Conservation (phyloP, 2,113 vertebrate genomes). For the Otolemur garnettii region DNA sequence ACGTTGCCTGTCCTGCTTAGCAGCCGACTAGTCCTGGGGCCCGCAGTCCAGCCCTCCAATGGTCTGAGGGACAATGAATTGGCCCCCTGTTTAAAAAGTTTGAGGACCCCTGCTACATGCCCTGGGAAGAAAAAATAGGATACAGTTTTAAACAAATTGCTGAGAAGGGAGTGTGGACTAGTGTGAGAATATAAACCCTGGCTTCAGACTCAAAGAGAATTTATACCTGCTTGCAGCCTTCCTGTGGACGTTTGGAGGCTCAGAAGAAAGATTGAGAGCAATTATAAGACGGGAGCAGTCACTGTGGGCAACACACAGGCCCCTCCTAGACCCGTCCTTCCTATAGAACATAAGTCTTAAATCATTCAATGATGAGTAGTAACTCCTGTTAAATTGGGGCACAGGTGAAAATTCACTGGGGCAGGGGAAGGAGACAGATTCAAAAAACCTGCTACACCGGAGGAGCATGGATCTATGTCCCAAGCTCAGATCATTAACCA, state of each 20-base stretch:
- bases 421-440: neutral
- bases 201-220: neutral
- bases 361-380: neutral
- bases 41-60: too few relatives aligned
- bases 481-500: rapidly evolving
- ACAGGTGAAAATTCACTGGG: neutral
- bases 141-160: neutral
- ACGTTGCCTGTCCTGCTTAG: too few relatives aligned
- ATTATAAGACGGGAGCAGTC: neutral
- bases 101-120: too few relatives aligned
- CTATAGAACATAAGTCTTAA: neutral
- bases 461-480: rapidly evolving
- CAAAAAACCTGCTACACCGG: neutral
- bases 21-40: too few relatives aligned
- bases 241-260: rapidly evolving
- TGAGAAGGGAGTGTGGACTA: neutral
- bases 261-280: neutral
- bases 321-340: rapidly evolving
- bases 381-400: neutral
- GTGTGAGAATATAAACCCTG: neutral
- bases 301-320: rapidly evolving
- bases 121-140: neutral
- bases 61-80: too few relatives aligned
- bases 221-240: rapidly evolving
- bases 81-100: too few relatives aligned